These are phyloP conservation scores for Astropecten irregularis DNA, from an alignment of 53 echinoderm and acorn worm genomes.

Conservation along the genomic window DNA sequence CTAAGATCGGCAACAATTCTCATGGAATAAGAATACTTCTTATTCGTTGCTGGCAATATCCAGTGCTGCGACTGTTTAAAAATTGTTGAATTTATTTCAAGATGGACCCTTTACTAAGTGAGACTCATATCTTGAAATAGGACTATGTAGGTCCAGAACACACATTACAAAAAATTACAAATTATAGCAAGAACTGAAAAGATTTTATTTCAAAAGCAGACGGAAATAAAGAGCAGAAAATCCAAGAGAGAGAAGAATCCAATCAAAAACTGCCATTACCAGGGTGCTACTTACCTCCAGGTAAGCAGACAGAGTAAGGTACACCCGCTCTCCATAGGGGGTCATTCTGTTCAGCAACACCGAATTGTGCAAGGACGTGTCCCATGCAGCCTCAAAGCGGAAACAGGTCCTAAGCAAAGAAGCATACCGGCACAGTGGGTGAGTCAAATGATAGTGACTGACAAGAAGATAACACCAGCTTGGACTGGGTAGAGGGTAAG, in stretches of 20 bases:
- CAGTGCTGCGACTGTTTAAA: too few relatives aligned
- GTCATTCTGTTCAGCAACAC: conserved; percentile 93
- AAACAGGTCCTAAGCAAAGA: conserved; percentile 78
- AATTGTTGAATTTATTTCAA: too few relatives aligned
- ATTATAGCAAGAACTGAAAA: too few relatives aligned
- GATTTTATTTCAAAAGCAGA: background rate
- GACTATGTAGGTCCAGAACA: too few relatives aligned
- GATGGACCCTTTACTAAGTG: too few relatives aligned
- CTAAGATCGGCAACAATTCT: too few relatives aligned
- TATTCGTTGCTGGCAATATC: too few relatives aligned
- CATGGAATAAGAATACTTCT: too few relatives aligned
- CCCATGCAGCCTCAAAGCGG: conserved; percentile 99
- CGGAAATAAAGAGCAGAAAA: background rate
- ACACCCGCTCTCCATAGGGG: conserved; percentile 92
- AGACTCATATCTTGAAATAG: too few relatives aligned
- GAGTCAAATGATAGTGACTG: background rate
- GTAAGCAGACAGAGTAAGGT: conserved; percentile 93
- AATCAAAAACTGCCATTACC: conserved; percentile 1
- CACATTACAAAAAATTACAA: too few relatives aligned
- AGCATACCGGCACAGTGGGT: background rate
- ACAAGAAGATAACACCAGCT: background rate
- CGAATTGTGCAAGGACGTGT: conserved; percentile 95
- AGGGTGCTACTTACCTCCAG: conserved; percentile 76
- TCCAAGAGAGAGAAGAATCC: background rate
- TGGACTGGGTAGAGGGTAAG: too few relatives aligned